Evolutionary conservation across 2,888 invertebrate genomes (phyloP).

Genomic region (Nowickia ferox): DNA sequence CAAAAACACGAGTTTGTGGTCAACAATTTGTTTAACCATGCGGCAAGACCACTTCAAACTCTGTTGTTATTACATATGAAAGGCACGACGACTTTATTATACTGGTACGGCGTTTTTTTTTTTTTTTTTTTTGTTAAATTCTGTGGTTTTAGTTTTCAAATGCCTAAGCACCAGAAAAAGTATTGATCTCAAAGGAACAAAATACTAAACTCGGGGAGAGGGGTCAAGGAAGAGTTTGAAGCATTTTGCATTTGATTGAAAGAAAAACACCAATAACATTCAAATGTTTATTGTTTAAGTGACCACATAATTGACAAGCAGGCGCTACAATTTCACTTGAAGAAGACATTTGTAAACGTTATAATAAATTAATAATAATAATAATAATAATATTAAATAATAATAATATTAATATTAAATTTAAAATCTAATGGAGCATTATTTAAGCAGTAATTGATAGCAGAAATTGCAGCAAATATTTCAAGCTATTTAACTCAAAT

Average conservation of each 20-base stretch:
- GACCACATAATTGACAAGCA: conserved; percentile 63
- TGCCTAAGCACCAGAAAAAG: conserved; percentile 2
- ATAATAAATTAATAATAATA: too few species aligned
- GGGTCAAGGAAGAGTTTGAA: neutral
- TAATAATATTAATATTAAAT: too few species aligned
- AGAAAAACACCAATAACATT: neutral
- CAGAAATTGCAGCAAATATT: neutral
- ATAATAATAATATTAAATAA: too few species aligned
- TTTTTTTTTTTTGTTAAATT: conserved; percentile 51
- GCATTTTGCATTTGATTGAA: conserved; percentile 7
- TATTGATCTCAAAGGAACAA: neutral
- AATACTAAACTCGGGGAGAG: neutral
- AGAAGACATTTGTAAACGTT: conserved; percentile 63
- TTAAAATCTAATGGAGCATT: conserved; percentile 33
- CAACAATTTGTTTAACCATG: conserved; percentile 38
- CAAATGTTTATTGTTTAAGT: conserved; percentile 49
- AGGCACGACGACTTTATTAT: neutral
- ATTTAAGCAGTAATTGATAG: conserved; percentile 3
- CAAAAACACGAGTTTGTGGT: conserved; percentile 27
- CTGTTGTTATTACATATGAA: conserved; percentile 40
- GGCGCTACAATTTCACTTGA: conserved; percentile 65
- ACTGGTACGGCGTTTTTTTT: neutral
- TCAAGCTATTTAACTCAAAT: neutral
- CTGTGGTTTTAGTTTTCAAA: conserved; percentile 58
- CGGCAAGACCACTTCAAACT: conserved; percentile 44